phyloP scores from a whole-genome alignment of 2,113 vertebrate species.

The Melanotaenia duboulayi region DNA sequence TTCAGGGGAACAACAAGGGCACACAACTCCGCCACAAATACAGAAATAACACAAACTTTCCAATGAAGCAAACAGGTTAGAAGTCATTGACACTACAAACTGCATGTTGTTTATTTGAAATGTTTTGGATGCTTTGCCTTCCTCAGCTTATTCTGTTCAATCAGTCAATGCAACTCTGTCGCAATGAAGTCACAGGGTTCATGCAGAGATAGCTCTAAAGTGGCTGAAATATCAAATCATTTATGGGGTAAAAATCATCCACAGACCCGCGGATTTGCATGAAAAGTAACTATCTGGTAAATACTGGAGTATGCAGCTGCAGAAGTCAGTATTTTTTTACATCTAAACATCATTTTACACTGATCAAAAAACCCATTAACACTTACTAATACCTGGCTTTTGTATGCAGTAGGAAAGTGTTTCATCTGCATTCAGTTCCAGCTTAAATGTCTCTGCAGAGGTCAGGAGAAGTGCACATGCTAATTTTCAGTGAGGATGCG shows the following conservation, averaged over 20 bases:
- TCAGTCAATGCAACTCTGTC: background rate
- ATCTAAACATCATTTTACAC: no score
- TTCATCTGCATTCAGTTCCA: no score
- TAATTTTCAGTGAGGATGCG: no score
- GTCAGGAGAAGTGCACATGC: no score
- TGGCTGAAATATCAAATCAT: background rate
- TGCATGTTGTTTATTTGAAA: background rate
- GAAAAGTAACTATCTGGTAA: background rate
- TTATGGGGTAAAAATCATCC: background rate
- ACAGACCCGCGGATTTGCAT: no score
- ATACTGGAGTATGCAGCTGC: background rate
- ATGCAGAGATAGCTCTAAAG: background rate
- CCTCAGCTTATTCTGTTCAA: background rate
- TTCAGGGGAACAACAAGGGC: no score
- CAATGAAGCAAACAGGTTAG: background rate
- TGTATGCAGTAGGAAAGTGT: no score
- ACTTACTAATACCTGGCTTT: no score
- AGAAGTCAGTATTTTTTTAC: background rate
- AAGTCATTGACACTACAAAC: background rate
- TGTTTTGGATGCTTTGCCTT: conserved; percentile 13
- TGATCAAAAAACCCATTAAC: no score
- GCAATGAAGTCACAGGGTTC: background rate
- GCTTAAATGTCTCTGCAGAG: no score
- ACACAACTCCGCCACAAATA: no score
- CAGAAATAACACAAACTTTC: background rate